Evolutionary conservation across 2,888 invertebrate genomes (phyloP).

Genomic region (Desoria tigrina): DNA sequence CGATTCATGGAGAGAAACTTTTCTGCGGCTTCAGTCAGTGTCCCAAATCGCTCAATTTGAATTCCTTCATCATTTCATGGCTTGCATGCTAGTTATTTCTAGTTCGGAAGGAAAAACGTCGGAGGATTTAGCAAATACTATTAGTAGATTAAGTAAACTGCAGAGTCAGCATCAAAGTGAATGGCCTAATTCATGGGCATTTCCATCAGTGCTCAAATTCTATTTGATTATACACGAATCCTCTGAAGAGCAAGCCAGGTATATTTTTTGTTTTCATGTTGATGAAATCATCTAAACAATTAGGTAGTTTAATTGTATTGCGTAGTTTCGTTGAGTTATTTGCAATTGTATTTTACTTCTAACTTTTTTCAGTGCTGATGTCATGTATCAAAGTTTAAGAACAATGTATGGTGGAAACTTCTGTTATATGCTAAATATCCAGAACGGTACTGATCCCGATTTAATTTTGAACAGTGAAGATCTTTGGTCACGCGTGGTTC

Average conservation of each 20-base stretch:
- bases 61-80: constrained; percentile 85
- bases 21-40: constrained; percentile 73
- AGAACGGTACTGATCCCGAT: neutral
- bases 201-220: constrained; percentile 77
- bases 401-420: constrained; percentile 80
- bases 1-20: constrained; percentile 90
- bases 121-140: constrained; percentile 64
- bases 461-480: neutral
- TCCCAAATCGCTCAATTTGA: constrained; percentile 86
- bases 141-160: constrained; percentile 62
- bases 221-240: constrained; percentile 84
- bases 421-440: constrained; percentile 82
- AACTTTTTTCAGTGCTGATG: constrained; percentile 70
- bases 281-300: no score
- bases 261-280: no score
- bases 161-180: constrained; percentile 77
- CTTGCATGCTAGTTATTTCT: constrained; percentile 68
- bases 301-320: constrained; percentile 12
- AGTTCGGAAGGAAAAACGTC: constrained; percentile 39
- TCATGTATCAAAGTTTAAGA: constrained; percentile 80
- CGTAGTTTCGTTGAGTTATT: no score
- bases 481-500: no score
- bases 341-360: constrained; percentile 39
- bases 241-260: constrained; percentile 62
- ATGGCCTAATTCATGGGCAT: constrained; percentile 64